A percentile compares a stretch with the other conserved stretches of the same genome.
phyloP scores from a whole-genome alignment of 1,140 invertebrate genomes.

The Drosophila pectinifera region DNA sequence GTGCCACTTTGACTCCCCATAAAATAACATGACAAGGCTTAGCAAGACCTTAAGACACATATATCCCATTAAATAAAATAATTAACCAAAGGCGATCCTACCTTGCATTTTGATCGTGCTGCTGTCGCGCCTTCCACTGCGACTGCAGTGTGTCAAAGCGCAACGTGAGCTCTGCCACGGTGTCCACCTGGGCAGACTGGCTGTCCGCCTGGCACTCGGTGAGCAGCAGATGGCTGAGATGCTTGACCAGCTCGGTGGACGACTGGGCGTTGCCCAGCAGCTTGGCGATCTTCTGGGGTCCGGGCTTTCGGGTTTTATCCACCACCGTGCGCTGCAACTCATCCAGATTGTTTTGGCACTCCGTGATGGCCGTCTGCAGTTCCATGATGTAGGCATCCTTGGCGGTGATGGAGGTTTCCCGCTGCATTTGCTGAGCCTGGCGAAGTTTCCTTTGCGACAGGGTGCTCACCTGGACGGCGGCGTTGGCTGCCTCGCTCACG shows the following conservation, averaged over 20 bases:
- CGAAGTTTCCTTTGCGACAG: constrained; percentile 85
- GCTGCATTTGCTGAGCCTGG: constrained; percentile 81
- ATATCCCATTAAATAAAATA: background rate
- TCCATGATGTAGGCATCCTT: constrained; percentile 92
- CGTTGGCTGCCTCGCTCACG: constrained; percentile 90
- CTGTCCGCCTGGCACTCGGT: constrained; percentile 89
- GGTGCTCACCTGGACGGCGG: constrained; percentile 92
- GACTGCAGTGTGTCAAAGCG: constrained; percentile 90
- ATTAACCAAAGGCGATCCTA: constrained; percentile 19
- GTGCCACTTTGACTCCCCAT: constrained; percentile 51
- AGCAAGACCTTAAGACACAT: constrained; percentile 19
- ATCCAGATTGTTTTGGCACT: constrained; percentile 87
- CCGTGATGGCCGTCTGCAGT: constrained; percentile 88
- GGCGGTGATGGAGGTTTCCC: constrained; percentile 89
- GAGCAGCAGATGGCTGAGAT: constrained; percentile 90
- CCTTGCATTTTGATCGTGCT: constrained; percentile 84
- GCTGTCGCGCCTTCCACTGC: constrained; percentile 89
- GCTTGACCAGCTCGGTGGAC: constrained; percentile 91
- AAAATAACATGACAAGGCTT: constrained; percentile 12
- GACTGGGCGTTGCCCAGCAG: constrained; percentile 89
- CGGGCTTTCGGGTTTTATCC: constrained; percentile 85
- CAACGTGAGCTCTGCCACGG: constrained; percentile 88
- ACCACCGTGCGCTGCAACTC: constrained; percentile 86
- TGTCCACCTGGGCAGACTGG: constrained; percentile 88
- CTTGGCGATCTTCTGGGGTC: constrained; percentile 87